phyloP scores from a whole-genome alignment of 2,888 invertebrate species.

The Ecliptopera silaceata region DNA sequence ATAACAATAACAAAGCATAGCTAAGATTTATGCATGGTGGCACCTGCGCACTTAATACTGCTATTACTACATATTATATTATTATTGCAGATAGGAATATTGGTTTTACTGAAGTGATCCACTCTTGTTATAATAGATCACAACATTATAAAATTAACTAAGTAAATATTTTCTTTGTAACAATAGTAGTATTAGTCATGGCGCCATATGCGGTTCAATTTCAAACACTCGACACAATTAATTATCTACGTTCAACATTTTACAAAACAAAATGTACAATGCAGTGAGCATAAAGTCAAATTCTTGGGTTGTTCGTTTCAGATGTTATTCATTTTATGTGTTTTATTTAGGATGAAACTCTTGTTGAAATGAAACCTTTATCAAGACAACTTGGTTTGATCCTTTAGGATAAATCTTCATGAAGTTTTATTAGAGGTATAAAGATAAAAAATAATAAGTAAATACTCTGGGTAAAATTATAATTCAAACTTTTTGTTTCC shows the following conservation, averaged over 20 bases:
- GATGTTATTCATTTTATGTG: not conserved
- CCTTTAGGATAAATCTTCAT: no score
- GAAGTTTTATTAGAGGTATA: no score
- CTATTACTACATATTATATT: constrained; percentile 8
- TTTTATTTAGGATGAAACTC: not conserved
- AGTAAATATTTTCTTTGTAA: not conserved
- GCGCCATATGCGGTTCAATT: constrained; percentile 7
- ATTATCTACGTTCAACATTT: constrained; percentile 18
- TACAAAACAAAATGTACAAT: constrained; percentile 18
- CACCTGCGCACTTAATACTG: constrained; percentile 9
- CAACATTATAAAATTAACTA: not conserved
- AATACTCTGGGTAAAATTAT: no score
- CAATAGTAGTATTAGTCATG: constrained; percentile 3
- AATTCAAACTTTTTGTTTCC: no score
- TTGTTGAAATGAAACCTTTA: no score
- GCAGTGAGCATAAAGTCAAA: constrained; percentile 8
- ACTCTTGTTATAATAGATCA: not conserved
- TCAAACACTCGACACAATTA: constrained; percentile 15
- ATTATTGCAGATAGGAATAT: not conserved
- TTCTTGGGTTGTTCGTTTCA: not conserved
- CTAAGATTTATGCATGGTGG: constrained; percentile 38
- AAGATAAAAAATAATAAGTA: no score
- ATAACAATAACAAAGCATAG: constrained; percentile 78
- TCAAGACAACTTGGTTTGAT: no score
- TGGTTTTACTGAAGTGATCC: not conserved